These are phyloP conservation scores for Champsocephalus esox DNA, from an alignment of 2,797 vertebrate genomes.

Conservation along the genomic window DNA sequence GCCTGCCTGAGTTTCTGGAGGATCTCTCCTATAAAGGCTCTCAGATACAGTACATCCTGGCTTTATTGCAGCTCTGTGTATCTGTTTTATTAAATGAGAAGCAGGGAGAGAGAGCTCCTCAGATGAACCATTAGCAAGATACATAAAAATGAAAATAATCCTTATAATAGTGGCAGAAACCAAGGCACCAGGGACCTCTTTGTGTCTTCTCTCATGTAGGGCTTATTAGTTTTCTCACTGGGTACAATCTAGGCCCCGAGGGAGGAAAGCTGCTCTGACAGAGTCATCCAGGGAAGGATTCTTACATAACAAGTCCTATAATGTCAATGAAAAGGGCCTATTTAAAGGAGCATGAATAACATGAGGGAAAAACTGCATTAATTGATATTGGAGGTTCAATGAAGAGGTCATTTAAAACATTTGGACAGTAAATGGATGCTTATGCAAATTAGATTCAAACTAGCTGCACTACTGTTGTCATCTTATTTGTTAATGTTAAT, in stretches of 20 bases:
- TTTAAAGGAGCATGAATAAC: constrained; percentile 64
- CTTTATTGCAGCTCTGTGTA: constrained; percentile 41
- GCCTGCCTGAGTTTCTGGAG: constrained; percentile 19
- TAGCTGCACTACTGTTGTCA: not conserved
- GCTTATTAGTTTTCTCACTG: constrained; percentile 73
- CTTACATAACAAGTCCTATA: constrained; percentile 81
- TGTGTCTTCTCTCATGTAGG: constrained; percentile 41
- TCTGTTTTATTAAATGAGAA: constrained; percentile 67
- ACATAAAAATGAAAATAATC: constrained; percentile 54
- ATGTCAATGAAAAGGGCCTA: constrained; percentile 77
- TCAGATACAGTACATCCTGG: constrained; percentile 16
- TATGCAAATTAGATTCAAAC: not conserved
- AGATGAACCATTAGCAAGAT: constrained; percentile 32
- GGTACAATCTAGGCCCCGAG: constrained; percentile 73
- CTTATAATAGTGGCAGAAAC: constrained; percentile 35
- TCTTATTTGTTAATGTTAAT: not conserved
- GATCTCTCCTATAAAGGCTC: not conserved
- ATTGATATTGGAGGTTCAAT: constrained; percentile 8
- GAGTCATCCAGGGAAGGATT: constrained; percentile 70
- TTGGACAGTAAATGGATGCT: not conserved
- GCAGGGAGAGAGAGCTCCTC: constrained; percentile 12
- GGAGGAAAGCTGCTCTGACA: constrained; percentile 68
- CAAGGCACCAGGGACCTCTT: constrained; percentile 32
- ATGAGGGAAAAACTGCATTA: constrained; percentile 24
- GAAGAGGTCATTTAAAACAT: not conserved